Conservation (phyloP, 2,113 vertebrate genomes). For the Arenaria interpres region DNA sequence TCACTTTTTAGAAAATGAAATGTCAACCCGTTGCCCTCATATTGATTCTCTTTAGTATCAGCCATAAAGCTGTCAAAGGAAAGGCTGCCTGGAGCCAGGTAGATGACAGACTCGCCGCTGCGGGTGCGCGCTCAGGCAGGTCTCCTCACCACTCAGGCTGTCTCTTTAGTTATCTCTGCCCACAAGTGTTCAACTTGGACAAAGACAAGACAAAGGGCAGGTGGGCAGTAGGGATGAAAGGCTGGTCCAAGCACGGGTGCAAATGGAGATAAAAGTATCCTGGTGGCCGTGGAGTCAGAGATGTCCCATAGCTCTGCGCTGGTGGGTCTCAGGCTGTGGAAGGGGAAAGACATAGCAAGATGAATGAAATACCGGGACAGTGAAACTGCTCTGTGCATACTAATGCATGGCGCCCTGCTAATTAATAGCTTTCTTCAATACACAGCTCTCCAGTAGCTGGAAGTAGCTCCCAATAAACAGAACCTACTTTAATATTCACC, state of each 20-base stretch:
- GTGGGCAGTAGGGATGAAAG: background rate
- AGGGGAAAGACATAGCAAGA: background rate
- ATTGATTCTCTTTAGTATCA: conserved; percentile 82
- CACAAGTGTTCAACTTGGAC: background rate
- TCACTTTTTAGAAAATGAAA: conserved; percentile 87
- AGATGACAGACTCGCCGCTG: conserved; percentile 52
- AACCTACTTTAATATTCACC: conserved; percentile 3
- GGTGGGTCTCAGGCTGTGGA: background rate
- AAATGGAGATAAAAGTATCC: background rate
- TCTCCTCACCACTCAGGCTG: background rate
- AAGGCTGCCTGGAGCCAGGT: conserved; percentile 75
- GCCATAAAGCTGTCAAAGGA: conserved; percentile 81
- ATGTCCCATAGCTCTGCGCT: background rate
- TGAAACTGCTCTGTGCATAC: background rate
- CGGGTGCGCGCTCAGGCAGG: conserved; percentile 22
- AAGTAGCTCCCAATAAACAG: conserved; percentile 31
- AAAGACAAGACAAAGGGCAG: background rate
- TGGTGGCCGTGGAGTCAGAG: background rate
- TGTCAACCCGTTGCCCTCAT: conserved; percentile 79
- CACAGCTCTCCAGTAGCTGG: background rate
- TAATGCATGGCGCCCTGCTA: background rate
- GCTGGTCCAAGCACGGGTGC: background rate
- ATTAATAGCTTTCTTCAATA: conserved; percentile 1
- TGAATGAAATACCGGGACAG: background rate
- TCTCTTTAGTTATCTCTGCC: conserved; percentile 16